phyloP scores from a whole-genome alignment of 64 coral and sea anemone species.

The Pocillopora verrucosa region DNA sequence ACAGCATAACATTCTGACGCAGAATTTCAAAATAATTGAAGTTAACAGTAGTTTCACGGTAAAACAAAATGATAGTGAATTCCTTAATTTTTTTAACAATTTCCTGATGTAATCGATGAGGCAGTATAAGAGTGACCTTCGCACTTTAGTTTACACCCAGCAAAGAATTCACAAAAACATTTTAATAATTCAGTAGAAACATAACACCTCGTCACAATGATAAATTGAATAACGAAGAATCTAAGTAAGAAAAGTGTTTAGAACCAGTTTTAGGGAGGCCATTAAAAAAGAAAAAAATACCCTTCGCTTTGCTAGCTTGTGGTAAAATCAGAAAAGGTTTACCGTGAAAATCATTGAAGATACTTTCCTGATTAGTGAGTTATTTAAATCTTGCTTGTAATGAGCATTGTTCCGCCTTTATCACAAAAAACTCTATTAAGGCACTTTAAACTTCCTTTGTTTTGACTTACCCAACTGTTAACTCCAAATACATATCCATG shows the following conservation, averaged over 20 bases:
- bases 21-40: too few species aligned
- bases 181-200: background rate
- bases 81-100: too few species aligned
- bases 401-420: background rate
- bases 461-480: conserved; percentile 79
- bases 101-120: too few species aligned
- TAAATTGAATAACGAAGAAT: conserved; percentile 15
- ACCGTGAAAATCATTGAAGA: too few species aligned
- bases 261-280: background rate
- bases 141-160: too few species aligned
- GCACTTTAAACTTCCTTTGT: background rate
- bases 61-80: too few species aligned
- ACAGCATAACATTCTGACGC: too few species aligned
- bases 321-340: too few species aligned
- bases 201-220: background rate
- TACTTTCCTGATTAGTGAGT: background rate
- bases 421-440: background rate
- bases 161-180: background rate
- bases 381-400: background rate
- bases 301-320: too few species aligned
- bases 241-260: background rate
- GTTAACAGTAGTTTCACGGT: too few species aligned
- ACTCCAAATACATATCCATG: conserved; percentile 78
- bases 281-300: background rate
- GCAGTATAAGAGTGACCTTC: too few species aligned